Conservation (phyloP, 1,140 invertebrate species). For the Lasaia peninsularis region DNA sequence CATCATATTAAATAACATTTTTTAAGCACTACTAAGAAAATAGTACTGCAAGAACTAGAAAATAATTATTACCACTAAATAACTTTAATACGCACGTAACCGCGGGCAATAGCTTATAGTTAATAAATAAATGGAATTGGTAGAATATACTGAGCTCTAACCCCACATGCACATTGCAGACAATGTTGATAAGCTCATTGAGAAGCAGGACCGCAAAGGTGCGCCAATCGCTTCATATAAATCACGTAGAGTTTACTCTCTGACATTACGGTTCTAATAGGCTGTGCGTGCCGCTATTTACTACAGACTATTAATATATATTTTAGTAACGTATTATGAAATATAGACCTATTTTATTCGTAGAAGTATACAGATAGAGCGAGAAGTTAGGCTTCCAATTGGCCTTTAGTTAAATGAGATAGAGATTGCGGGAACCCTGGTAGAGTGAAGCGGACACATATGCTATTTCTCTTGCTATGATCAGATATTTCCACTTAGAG, state of each 20-base stretch:
- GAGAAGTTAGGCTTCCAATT: too few species aligned
- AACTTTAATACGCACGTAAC: too few species aligned
- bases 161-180: neutral
- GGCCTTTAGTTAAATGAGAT: too few species aligned
- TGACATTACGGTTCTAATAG: conserved; percentile 14
- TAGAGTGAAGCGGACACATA: too few species aligned
- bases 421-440: too few species aligned
- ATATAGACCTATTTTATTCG: neutral
- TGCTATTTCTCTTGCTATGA: too few species aligned
- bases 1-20: too few species aligned
- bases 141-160: neutral
- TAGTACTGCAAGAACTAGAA: too few species aligned
- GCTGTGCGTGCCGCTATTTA: conserved; percentile 9
- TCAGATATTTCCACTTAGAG: too few species aligned
- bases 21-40: too few species aligned
- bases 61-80: too few species aligned
- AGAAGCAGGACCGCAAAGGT: neutral
- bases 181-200: conserved; percentile 1
- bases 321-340: conserved; percentile 2
- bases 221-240: conserved; percentile 17
- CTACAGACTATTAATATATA: conserved; percentile 10
- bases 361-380: too few species aligned
- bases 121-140: neutral
- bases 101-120: neutral
- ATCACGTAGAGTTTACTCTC: conserved; percentile 17